phyloP scores from a whole-genome alignment of 2,797 vertebrate genomes.

The Rhyacichthys aspro region DNA sequence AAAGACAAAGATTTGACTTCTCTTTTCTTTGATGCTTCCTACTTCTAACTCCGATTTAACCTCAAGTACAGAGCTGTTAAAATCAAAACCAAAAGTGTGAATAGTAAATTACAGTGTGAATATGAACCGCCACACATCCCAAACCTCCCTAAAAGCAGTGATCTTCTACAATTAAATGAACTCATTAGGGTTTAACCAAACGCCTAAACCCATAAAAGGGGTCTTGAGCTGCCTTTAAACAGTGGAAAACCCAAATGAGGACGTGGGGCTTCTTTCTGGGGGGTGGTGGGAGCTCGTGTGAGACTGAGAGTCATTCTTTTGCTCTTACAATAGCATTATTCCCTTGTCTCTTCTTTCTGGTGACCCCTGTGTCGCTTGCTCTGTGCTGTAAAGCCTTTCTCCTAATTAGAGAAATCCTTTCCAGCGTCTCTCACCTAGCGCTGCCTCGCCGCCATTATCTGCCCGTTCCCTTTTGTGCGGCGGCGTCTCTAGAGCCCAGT shows the following conservation, averaged over 20 bases:
- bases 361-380: slow-evolving; percentile 34
- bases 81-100: neutral
- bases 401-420: slow-evolving; percentile 58
- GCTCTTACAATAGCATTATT: slow-evolving; percentile 30
- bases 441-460: slow-evolving; percentile 7
- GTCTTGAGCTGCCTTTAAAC: slow-evolving; percentile 10
- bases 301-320: slow-evolving; percentile 9
- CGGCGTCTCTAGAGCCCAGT: neutral
- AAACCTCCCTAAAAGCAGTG: slow-evolving; percentile 31
- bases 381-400: slow-evolving; percentile 35
- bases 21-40: no score
- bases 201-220: slow-evolving; percentile 11
- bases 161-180: slow-evolving; percentile 41
- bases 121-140: neutral
- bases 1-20: no score
- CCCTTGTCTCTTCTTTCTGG: slow-evolving; percentile 25
- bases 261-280: slow-evolving; percentile 19
- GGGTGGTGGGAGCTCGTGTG: slow-evolving; percentile 1
- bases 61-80: no score
- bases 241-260: slow-evolving; percentile 13
- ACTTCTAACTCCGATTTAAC: no score
- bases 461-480: neutral
- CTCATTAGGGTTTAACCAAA: slow-evolving; percentile 39
- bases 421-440: slow-evolving; percentile 15
- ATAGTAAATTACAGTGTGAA: neutral